Base-by-base conservation (phyloP, 2,797 vertebrate species). In the Crenichthys baileyi region DNA sequence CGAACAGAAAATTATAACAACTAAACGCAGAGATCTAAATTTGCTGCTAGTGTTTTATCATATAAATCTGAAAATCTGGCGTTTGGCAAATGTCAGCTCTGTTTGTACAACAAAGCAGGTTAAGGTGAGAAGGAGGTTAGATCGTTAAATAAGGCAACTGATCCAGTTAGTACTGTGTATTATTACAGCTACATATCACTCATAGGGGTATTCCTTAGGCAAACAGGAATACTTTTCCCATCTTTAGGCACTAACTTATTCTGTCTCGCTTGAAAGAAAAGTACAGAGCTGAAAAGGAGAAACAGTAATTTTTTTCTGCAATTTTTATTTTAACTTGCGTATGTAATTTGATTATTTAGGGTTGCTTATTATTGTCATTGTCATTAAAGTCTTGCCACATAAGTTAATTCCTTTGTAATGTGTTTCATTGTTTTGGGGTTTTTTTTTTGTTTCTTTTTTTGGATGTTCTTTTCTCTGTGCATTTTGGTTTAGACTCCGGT, bases 151-250 rank as follows among this genome's bases (percentile, higher is more conserved):
- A 79, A 82, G 81, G 76, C 87, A 84, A 78, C 72, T 77, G 46
- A 88, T 91, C 79, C 50, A 20, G 76, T 88, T 82, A 85, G 89
- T 85, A 87, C 76, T 79, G 75, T 70, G 88, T 89, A 88, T 85
- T 87, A 90, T 80, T 63, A 65, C 72, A 86, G 82, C 76, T 65
- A 88, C 80, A 89, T 87, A 83, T 88, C 73, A 83, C 83, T 85
- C 75, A 67, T 15, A 67, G 81, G 67, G 70, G 79, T 85, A 73
- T 78, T 88, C 85, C 79, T 70, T 50, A 83, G 84, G 88, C 83
- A 79, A 91, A 84, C 70, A 68, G 87, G 79, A 86, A 88, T 91
- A 90, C 84, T 88, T 91, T 89, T 83, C 78, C 87, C 77, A 79
- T 72, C 80, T 67, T 89, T 79, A 48, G 41, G 31, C 7, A 20